phyloP scores from a whole-genome alignment of 2,797 vertebrate genomes.

The Furcifer pardalis region DNA sequence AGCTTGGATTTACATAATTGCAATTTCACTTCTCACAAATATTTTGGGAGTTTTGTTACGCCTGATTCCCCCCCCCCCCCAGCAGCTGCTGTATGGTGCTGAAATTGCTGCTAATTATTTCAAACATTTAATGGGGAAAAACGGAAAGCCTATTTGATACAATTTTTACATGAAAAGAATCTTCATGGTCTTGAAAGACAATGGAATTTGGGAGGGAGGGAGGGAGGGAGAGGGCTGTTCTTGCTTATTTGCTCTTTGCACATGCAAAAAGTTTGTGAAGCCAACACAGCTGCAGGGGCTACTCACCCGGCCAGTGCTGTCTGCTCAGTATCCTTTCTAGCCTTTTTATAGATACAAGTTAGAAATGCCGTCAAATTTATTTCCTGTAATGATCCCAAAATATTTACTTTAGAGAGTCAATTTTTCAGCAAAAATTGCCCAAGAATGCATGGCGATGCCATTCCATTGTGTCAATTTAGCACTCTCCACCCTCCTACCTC shows the following conservation, averaged over 20 bases:
- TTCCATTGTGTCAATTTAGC: slow-evolving; percentile 23
- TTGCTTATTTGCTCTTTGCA: slow-evolving; percentile 67
- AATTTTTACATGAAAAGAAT: slow-evolving; percentile 55
- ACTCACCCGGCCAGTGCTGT: slow-evolving; percentile 64
- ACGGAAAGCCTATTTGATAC: slow-evolving; percentile 53
- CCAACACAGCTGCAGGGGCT: slow-evolving; percentile 76
- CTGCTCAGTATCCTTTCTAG: slow-evolving; percentile 70
- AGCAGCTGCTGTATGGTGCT: slow-evolving; percentile 66
- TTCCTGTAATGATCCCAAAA: slow-evolving; percentile 72
- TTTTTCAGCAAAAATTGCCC: slow-evolving; percentile 47
- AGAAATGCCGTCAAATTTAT: slow-evolving; percentile 71
- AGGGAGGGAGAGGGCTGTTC: too few relatives aligned
- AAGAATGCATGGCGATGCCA: slow-evolving; percentile 28
- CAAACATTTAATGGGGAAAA: slow-evolving; percentile 63
- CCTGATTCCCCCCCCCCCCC: too few relatives aligned
- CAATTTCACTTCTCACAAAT: slow-evolving; percentile 72
- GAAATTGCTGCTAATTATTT: slow-evolving; percentile 67
- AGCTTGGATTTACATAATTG: slow-evolving; percentile 72
- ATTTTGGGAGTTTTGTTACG: slow-evolving; percentile 54
- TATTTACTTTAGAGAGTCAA: slow-evolving; percentile 67
- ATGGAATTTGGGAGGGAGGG: slow-evolving; percentile 25
- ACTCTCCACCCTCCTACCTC: not conserved
- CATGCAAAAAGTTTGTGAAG: slow-evolving; percentile 73
- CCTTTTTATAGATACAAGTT: slow-evolving; percentile 76
- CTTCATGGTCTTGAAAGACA: slow-evolving; percentile 63